These are phyloP conservation scores for Butorides virescens DNA, from an alignment of 2,113 vertebrate genomes.

Conservation along the genomic window DNA sequence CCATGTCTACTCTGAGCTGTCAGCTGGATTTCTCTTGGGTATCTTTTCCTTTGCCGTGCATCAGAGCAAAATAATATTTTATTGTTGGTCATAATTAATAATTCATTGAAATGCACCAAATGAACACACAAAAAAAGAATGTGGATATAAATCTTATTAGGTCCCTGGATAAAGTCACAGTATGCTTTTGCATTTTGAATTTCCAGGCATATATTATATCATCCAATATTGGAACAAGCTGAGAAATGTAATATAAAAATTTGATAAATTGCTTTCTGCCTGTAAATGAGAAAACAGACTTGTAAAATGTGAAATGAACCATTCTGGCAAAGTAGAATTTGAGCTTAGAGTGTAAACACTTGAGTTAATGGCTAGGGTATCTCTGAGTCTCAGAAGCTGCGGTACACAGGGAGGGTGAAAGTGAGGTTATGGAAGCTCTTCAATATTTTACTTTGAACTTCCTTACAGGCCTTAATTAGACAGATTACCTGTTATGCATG, in stretches of 20 bases:
- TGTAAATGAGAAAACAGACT: constrained; percentile 81
- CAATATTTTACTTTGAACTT: constrained; percentile 92
- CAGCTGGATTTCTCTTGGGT: constrained; percentile 73
- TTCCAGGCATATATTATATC: constrained; percentile 68
- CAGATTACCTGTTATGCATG: constrained; percentile 97
- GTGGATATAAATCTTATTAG: constrained; percentile 75
- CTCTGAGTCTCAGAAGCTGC: constrained; percentile 80
- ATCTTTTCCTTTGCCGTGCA: constrained; percentile 71
- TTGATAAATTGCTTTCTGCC: constrained; percentile 76
- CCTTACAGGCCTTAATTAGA: constrained; percentile 93
- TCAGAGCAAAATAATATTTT: constrained; percentile 79
- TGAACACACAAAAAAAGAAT: constrained; percentile 65
- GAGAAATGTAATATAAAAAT: constrained; percentile 77
- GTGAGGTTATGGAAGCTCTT: constrained; percentile 90
- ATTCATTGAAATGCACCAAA: constrained; percentile 80
- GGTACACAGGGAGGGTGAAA: constrained; percentile 89
- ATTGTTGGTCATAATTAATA: constrained; percentile 83
- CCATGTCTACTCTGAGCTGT: constrained; percentile 66
- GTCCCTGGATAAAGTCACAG: constrained; percentile 69
- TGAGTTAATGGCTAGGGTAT: constrained; percentile 83
- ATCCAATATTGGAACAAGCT: constrained; percentile 72
- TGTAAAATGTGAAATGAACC: constrained; percentile 82
- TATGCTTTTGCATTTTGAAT: constrained; percentile 67
- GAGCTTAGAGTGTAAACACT: constrained; percentile 84
- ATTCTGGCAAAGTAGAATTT: constrained; percentile 81